These are phyloP conservation scores for Myodes glareolus DNA, from an alignment of 2,113 vertebrate species.

Conservation along the genomic window DNA sequence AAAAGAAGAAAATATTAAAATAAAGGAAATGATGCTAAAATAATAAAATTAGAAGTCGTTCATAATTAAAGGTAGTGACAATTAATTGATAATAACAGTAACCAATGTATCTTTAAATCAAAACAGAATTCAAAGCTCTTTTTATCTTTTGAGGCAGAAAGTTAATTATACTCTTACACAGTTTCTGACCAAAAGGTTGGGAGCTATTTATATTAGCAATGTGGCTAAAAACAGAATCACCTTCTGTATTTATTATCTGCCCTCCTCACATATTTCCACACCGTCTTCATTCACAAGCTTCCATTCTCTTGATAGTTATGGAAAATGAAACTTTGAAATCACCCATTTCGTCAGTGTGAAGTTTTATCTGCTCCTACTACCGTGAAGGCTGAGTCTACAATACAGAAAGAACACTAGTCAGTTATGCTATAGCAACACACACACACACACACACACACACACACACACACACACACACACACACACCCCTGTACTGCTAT, in stretches of 20 bases:
- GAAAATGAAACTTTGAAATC: constrained; percentile 32
- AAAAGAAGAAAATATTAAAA: neutral
- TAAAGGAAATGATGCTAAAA: neutral
- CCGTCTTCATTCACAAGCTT: constrained; percentile 15
- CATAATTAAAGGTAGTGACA: neutral
- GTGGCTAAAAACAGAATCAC: neutral
- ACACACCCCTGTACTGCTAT: neutral
- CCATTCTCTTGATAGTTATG: constrained; percentile 9
- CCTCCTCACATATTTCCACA: neutral
- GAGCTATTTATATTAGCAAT: neutral
- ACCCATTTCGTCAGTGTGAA: neutral
- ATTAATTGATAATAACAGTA: neutral
- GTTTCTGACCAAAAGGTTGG: neutral
- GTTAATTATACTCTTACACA: neutral
- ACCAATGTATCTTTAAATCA: neutral
- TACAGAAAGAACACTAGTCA: constrained; percentile 19
- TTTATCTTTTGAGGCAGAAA: neutral
- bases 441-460: neutral
- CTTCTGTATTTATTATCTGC: neutral
- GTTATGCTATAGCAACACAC: neutral
- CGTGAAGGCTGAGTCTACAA: constrained; percentile 74
- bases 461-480: neutral
- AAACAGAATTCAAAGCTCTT: neutral
- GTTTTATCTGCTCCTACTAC: constrained; percentile 35
- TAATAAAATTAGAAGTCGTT: constrained; percentile 5